Conservation (phyloP, 2,888 invertebrate species). For the Geotrupes spiniger region DNA sequence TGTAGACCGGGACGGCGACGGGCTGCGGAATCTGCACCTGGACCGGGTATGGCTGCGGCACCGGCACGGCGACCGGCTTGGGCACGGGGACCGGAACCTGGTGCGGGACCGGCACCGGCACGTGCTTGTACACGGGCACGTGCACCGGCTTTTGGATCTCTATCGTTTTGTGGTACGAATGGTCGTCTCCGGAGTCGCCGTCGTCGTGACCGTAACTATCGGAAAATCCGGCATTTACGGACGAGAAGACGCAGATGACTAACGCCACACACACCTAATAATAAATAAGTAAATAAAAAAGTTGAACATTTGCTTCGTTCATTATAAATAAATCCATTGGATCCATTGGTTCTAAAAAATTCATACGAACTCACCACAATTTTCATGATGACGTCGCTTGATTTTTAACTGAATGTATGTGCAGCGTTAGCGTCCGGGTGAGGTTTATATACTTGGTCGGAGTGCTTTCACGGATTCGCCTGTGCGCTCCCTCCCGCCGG, state of each 20-base stretch:
- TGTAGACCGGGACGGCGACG: constrained; percentile 64
- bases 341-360: no score
- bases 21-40: constrained; percentile 66
- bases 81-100: constrained; percentile 61
- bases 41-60: constrained; percentile 67
- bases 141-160: constrained; percentile 65
- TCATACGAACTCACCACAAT: no score
- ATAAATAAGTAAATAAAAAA: not conserved
- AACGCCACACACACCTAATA: constrained; percentile 21
- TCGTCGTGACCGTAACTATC: constrained; percentile 31
- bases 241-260: constrained; percentile 18
- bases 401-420: no score
- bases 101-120: constrained; percentile 48
- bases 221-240: constrained; percentile 22
- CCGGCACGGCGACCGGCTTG: constrained; percentile 64
- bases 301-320: no score
- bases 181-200: constrained; percentile 27
- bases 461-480: no score
- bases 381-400: no score
- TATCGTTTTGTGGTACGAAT: constrained; percentile 55
- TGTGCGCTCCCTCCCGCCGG: no score
- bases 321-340: no score
- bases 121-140: constrained; percentile 54
- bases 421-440: no score
- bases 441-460: no score